These are phyloP conservation scores for Melieria picta DNA, from an alignment of 2,888 invertebrate species.

Conservation along the genomic window DNA sequence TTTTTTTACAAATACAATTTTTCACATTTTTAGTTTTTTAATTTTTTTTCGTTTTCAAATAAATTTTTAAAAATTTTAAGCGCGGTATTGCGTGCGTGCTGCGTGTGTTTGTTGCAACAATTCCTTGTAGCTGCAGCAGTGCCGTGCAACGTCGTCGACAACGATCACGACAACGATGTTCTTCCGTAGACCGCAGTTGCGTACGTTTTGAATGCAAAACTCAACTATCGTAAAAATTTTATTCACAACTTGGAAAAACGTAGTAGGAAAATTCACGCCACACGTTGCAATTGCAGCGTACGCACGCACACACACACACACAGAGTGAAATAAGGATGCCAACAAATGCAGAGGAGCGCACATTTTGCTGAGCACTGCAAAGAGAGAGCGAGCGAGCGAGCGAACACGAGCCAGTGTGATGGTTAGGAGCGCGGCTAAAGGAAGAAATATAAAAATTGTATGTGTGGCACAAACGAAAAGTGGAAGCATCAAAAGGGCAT, in stretches of 20 bases:
- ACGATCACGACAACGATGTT: conserved; percentile 18
- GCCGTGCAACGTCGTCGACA: neutral
- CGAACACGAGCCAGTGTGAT: no score
- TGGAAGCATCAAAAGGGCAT: neutral
- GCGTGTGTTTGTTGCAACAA: neutral
- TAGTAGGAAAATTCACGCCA: no score
- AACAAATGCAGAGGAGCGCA: no score
- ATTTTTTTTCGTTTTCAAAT: neutral
- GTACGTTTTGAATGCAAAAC: conserved; percentile 26
- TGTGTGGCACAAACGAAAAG: neutral
- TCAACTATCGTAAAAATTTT: conserved; percentile 27
- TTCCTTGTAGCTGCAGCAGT: neutral
- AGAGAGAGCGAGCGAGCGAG: no score
- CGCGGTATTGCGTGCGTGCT: neutral
- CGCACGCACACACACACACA: no score
- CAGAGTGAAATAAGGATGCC: no score
- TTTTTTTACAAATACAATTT: conserved; percentile 5
- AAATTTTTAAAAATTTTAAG: no score
- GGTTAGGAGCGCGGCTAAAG: no score
- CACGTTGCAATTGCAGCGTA: no score
- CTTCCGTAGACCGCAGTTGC: neutral
- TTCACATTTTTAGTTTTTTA: neutral
- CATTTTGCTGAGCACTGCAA: no score
- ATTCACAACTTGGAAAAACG: neutral
- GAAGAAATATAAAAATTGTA: no score